Base-by-base conservation (phyloP, 2,888 invertebrate species). In the Nomada lathburiana region DNA sequence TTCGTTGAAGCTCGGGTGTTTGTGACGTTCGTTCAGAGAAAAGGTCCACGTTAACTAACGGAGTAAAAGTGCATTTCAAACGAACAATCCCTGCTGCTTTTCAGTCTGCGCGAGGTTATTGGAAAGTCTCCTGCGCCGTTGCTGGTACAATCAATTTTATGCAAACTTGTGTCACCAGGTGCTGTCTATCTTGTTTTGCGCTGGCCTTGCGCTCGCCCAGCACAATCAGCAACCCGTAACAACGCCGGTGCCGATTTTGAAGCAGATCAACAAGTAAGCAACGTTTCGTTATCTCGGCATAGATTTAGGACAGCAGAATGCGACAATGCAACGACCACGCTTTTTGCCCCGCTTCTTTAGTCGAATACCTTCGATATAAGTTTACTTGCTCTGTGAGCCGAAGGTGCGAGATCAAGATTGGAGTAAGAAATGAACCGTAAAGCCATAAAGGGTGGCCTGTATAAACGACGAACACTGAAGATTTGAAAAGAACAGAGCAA, bases 201-300 rank as follows among this genome's bases (percentile, higher is more conserved):
- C 80, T 73, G 90, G 90, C 73, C 85, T 89, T 72, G 90, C 89
- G 72, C 78, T 90, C 76, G 90, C 89, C 62, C 93, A 93, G 79
- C 90, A 92, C 83, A 82, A 87, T 84, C 88, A 80, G 57, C 91
- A 91, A 75, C 94, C 94, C 47, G 94, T 94, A 85, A 94, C 95
- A 74, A 95, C 96, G 5, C 96, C 97, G 0, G 96, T 98, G 83
- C 95, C 98, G 71, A 98, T 98, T 93, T 95, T 98, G 82, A 98
- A 98, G 93, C 98, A 98, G 94, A 97, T 98, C 89, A 97, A 98
- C 95, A 97, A 93, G 93, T 92, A 80, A 92, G 92, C 82, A 50
- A n/a, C 26, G 59, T 26, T 79, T 74, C 26, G 13, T 0, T 26
- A 29, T 80, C 76, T 47, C 20, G 13, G 59, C 42, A 60, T 16